Evolutionary conservation across 2,888 invertebrate genomes (phyloP).

Genomic region (Eristalis tenax): DNA sequence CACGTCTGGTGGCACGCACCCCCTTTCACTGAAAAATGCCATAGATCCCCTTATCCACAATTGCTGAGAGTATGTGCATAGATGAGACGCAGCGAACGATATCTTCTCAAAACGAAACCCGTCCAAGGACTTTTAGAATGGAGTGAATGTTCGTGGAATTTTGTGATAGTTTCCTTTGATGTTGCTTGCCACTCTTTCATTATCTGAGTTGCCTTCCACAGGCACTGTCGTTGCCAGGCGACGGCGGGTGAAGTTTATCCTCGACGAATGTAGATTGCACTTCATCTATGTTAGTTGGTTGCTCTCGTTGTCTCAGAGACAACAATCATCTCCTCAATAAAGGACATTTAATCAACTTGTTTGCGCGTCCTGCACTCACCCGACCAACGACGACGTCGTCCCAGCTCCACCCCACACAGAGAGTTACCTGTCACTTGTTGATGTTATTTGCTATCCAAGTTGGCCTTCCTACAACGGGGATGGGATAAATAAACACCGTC

Average conservation of each 20-base stretch:
- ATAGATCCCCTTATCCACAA: neutral
- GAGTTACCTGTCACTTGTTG: constrained; percentile 50
- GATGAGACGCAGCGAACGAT: neutral
- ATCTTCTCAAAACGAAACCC: neutral
- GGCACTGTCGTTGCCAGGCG: neutral
- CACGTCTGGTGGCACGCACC: constrained; percentile 16
- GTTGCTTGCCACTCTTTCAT: neutral
- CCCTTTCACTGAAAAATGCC: neutral
- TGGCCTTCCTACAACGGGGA: neutral
- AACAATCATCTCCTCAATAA: constrained; percentile 47
- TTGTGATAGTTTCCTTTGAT: neutral
- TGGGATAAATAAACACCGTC: constrained; percentile 24
- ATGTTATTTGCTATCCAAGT: constrained; percentile 37
- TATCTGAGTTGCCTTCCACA: neutral
- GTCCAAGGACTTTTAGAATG: neutral
- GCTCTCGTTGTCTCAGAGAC: constrained; percentile 37
- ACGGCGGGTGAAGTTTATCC: constrained; percentile 1
- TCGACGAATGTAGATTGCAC: constrained; percentile 34
- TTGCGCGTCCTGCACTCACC: constrained; percentile 6
- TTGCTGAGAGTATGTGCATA: neutral
- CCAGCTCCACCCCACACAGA: neutral
- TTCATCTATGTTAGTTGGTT: constrained; percentile 8
- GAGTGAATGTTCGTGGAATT: neutral
- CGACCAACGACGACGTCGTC: neutral
- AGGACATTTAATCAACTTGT: constrained; percentile 45